phyloP scores from a whole-genome alignment of 2,888 invertebrate species.

The Caenorhabditis virilis region DNA sequence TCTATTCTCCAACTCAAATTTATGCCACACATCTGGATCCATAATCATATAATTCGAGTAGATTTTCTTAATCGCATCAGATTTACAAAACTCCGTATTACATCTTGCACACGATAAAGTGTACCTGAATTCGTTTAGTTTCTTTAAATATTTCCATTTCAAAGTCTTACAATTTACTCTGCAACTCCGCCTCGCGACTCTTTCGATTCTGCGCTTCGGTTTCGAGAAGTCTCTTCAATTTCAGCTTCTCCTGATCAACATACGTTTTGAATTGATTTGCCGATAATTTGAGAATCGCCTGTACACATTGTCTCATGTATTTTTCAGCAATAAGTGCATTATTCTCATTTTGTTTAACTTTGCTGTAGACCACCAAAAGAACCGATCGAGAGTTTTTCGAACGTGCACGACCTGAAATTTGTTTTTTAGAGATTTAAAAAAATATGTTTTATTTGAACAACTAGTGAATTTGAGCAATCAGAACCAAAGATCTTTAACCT shows the following conservation, averaged over 20 bases:
- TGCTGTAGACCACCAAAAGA: slow-evolving; percentile 51
- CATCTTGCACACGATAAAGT: slow-evolving; percentile 11
- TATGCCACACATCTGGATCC: slow-evolving; percentile 19
- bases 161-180: background rate
- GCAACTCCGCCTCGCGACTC: no score
- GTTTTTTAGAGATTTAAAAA: no score
- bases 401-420: slow-evolving; percentile 65
- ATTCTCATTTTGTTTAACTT: slow-evolving; percentile 49
- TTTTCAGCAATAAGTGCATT: slow-evolving; percentile 35
- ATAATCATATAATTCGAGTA: slow-evolving; percentile 29
- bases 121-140: background rate
- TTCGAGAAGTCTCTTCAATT: no score
- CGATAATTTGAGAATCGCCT: slow-evolving; percentile 9
- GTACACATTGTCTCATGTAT: slow-evolving; percentile 20
- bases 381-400: slow-evolving; percentile 55
- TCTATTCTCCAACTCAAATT: slow-evolving; percentile 6
- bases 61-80: slow-evolving; percentile 11
- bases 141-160: background rate
- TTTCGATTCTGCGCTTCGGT: no score
- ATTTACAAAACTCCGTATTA: slow-evolving; percentile 4
- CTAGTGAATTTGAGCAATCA: no score
- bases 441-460: no score
- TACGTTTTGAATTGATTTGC: background rate
- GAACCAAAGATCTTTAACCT: no score
- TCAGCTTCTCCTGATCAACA: no score